Conservation (phyloP, 2,888 invertebrate genomes). For the Apamea monoglypha region DNA sequence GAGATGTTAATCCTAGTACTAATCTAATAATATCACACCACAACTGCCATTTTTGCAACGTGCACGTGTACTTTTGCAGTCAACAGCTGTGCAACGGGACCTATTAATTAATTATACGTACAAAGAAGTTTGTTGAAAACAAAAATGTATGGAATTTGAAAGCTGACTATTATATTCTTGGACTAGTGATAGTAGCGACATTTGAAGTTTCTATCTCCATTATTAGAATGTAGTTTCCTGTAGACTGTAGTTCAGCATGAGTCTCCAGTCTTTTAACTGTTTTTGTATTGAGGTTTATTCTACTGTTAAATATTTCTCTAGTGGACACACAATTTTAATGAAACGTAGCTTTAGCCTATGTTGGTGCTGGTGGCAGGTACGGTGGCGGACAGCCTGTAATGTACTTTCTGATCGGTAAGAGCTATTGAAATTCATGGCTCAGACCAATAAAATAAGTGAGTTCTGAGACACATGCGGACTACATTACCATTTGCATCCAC, state of each 20-base stretch:
- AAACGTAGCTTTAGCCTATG: neutral
- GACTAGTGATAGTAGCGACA: neutral
- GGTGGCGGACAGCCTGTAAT: too few relatives aligned
- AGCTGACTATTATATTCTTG: neutral
- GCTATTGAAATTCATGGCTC: neutral
- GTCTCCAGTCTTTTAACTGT: neutral
- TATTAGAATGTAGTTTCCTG: neutral
- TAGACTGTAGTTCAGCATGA: neutral
- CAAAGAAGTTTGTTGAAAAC: neutral
- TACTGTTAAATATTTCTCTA: neutral
- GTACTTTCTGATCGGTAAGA: neutral
- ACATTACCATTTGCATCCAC: neutral
- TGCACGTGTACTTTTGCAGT: neutral
- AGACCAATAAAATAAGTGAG: neutral
- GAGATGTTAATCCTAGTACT: neutral
- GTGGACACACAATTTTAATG: neutral
- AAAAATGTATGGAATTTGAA: neutral
- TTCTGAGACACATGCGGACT: neutral
- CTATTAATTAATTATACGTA: neutral
- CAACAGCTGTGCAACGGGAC: too few relatives aligned
- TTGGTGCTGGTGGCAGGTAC: too few relatives aligned
- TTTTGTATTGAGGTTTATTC: neutral
- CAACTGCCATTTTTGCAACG: neutral
- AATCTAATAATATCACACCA: neutral
- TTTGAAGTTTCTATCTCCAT: neutral